Base-by-base conservation (phyloP, 2,797 vertebrate genomes). In the Acanthornis magna region DNA sequence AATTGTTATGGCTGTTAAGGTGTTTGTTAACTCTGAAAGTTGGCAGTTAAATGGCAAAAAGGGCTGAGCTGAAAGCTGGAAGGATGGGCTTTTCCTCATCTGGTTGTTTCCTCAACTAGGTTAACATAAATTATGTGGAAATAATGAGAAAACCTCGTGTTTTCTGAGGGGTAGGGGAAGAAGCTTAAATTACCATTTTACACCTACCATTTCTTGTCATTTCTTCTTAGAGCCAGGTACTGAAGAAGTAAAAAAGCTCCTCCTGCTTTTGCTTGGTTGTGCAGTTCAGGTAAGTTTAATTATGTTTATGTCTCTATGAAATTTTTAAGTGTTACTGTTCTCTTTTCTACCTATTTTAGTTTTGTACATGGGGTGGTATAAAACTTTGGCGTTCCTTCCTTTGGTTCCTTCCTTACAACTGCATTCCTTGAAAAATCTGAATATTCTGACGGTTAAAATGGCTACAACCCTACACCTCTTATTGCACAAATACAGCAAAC, bases 181-280 rank as follows among this genome's bases (percentile, higher is more conserved):
- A 79, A 86, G 18, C 23, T 74, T 26, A 19, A 65, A 29, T 51
- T 43, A 36, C 17, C 10, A 0, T 66, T 83, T 65, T 38, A 19
- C 16, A 76, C 13, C 47, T 66, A 30, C 21, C 15, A 2, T 62
- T 58, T 48, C 43, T 77, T 82, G 19, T 81, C 77, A 3, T 83
- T 85, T 84, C 34, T 83, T 87, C 96, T 95, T 97, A 97, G 99
- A 99, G 89, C 98, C 98, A 98, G 98, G 98, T 88, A 98, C 99
- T 84, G 98, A 99, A 86, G 99, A 99, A 98, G 97, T 99, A 97
- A 99, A 98, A 96, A 99, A 99, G 81, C 97, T 99, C 20, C 96
- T 99, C 85, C 97, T 99, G 94, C 98, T 99, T 85, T 97, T 99
- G 62, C 97, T 99, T 40, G 99, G 99, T 78, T 99, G 99, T 98